phyloP scores from a whole-genome alignment of 2,113 vertebrate genomes.

The Nipponia nippon region DNA sequence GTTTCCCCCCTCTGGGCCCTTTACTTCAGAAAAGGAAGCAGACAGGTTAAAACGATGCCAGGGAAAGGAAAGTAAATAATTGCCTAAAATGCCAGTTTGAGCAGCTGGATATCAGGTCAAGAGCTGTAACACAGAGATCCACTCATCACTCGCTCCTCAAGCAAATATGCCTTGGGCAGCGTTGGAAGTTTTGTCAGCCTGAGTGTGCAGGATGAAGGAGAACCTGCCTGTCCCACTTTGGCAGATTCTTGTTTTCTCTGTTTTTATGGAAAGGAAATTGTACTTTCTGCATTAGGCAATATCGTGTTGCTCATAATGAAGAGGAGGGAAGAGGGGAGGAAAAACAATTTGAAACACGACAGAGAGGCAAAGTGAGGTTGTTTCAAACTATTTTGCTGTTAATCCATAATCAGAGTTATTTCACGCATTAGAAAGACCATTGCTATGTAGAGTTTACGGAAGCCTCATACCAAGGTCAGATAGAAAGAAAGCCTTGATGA shows the following conservation, averaged over 20 bases:
- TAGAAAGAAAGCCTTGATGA: constrained; percentile 18
- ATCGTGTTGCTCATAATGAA: constrained; percentile 22
- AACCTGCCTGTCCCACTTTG: not conserved
- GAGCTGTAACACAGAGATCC: not conserved
- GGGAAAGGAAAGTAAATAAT: not conserved
- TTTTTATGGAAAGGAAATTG: constrained; percentile 4
- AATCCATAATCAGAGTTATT: constrained; percentile 9
- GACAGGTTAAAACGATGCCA: not conserved
- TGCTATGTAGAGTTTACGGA: constrained; percentile 26
- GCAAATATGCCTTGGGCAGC: not conserved
- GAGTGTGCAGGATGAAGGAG: not conserved
- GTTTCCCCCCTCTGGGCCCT: not conserved
- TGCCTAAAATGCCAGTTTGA: not conserved
- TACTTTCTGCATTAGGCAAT: not conserved
- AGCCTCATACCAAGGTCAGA: constrained; percentile 50
- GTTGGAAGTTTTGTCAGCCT: not conserved
- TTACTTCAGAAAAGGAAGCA: not conserved
- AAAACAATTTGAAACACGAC: not conserved
- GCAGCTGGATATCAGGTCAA: constrained; percentile 18
- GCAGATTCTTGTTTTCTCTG: not conserved
- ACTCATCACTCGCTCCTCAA: not conserved
- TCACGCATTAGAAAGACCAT: constrained; percentile 35
- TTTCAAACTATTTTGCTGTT: not conserved
- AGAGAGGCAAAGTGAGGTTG: not conserved
- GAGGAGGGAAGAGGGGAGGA: not conserved